phyloP scores from a whole-genome alignment of 2,113 vertebrate species.

The Pygoscelis antarcticus region DNA sequence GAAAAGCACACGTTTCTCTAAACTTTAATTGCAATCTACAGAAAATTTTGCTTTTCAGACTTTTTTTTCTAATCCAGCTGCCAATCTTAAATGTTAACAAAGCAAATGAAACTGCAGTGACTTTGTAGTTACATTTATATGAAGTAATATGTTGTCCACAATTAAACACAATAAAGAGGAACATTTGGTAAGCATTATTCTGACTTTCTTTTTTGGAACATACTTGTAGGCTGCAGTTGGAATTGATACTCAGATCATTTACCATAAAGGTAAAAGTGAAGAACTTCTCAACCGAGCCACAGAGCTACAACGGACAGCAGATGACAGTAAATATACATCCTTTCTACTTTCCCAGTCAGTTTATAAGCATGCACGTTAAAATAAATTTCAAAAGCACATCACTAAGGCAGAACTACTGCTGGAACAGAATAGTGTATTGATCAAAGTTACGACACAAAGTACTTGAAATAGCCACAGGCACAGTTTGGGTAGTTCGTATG shows the following conservation, averaged over 20 bases:
- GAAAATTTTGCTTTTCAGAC: not conserved
- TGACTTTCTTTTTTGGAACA: slow-evolving; percentile 31
- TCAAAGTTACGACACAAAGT: not conserved
- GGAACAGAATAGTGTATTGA: not conserved
- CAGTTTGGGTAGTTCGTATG: not conserved
- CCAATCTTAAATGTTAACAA: not conserved
- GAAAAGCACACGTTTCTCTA: not conserved
- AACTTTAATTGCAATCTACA: not conserved
- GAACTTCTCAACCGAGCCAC: slow-evolving; percentile 81
- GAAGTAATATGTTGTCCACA: not conserved
- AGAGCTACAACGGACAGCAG: slow-evolving; percentile 73
- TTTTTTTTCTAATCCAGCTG: not conserved
- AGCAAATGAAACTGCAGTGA: not conserved
- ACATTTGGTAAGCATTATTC: not conserved
- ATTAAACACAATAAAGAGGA: not conserved
- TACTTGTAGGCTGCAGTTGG: slow-evolving; percentile 79
- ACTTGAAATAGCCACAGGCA: not conserved
- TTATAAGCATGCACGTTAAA: not conserved
- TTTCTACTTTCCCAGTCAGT: not conserved
- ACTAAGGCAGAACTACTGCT: slow-evolving; percentile 11
- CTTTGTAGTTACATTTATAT: not conserved
- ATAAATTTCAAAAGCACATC: slow-evolving; percentile 3
- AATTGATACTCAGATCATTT: slow-evolving; percentile 82
- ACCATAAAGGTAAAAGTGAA: slow-evolving; percentile 81
- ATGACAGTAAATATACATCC: slow-evolving; percentile 73